A percentile compares a stretch with the other conserved stretches of the same genome.
phyloP scores from a whole-genome alignment of 2,888 invertebrate species.

The Thumatha senex region DNA sequence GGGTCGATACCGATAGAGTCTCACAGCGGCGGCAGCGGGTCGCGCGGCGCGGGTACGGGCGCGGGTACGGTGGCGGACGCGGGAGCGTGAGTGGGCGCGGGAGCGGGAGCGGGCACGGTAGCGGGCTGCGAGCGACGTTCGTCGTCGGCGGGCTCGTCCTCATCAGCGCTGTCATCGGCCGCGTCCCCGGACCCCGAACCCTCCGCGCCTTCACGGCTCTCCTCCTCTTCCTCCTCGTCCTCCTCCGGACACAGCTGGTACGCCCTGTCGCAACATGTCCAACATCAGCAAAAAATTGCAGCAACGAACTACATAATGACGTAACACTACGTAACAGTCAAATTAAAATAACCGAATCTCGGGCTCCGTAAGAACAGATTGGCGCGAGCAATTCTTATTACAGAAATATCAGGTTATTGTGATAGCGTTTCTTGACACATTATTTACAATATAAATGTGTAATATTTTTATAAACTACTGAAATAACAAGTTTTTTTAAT shows the following conservation, averaged over 20 bases:
- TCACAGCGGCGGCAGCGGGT: constrained; percentile 41
- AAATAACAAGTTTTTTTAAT: no score
- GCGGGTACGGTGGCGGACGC: constrained; percentile 12
- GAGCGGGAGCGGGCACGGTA: constrained; percentile 31
- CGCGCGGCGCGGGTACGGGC: constrained; percentile 29
- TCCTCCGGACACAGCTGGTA: constrained; percentile 78
- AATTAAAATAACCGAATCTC: no score
- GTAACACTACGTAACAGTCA: no score
- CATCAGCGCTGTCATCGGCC: constrained; percentile 53
- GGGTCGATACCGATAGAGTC: neutral
- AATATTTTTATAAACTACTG: no score
- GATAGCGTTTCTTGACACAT: no score
- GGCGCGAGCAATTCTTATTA: no score
- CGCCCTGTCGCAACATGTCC: constrained; percentile 48
- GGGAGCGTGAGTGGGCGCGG: constrained; percentile 21
- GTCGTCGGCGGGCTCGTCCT: constrained; percentile 43
- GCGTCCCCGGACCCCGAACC: constrained; percentile 57
- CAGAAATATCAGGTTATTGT: no score
- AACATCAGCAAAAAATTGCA: neutral
- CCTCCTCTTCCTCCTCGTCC: constrained; percentile 78
- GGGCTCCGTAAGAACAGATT: no score
- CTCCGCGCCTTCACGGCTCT: constrained; percentile 53
- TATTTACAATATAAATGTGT: no score
- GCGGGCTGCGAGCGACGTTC: constrained; percentile 10
- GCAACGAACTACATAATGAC: no score